Conservation (phyloP, 2,113 vertebrate species). For the Plecturocebus donacophilus region DNA sequence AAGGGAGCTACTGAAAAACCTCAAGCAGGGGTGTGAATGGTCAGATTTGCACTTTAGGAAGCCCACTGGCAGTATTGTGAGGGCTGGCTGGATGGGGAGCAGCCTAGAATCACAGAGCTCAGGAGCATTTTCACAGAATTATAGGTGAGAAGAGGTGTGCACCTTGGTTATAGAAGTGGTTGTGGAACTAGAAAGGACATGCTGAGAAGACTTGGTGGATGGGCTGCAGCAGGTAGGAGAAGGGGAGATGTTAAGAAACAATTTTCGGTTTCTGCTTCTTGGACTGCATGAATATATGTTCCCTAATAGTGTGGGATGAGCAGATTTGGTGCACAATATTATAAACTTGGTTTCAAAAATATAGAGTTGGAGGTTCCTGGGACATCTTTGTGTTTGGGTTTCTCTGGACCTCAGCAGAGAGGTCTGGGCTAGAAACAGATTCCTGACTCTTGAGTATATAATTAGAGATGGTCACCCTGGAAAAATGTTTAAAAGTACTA, state of each 20-base stretch:
- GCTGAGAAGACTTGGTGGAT: background rate
- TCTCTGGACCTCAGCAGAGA: background rate
- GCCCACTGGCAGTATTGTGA: background rate
- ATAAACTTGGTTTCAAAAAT: constrained; percentile 15
- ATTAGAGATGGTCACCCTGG: background rate
- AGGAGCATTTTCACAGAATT: background rate
- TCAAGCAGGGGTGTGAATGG: background rate
- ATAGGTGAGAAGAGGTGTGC: background rate
- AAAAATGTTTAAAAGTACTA: background rate
- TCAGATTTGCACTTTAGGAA: background rate
- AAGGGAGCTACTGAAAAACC: background rate
- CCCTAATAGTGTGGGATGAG: background rate
- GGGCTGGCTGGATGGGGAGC: background rate
- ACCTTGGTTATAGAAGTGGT: background rate
- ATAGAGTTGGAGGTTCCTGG: background rate
- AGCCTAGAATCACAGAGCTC: background rate
- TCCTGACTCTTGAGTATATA: background rate
- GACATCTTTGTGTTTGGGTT: background rate
- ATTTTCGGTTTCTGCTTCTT: background rate
- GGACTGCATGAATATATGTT: background rate
- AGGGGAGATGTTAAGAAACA: background rate
- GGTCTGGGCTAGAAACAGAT: background rate
- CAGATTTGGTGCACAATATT: background rate
- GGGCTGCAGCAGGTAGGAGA: background rate
- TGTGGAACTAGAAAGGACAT: background rate